Conservation (phyloP, 2,888 invertebrate genomes). For the Mylabris sibirica region DNA sequence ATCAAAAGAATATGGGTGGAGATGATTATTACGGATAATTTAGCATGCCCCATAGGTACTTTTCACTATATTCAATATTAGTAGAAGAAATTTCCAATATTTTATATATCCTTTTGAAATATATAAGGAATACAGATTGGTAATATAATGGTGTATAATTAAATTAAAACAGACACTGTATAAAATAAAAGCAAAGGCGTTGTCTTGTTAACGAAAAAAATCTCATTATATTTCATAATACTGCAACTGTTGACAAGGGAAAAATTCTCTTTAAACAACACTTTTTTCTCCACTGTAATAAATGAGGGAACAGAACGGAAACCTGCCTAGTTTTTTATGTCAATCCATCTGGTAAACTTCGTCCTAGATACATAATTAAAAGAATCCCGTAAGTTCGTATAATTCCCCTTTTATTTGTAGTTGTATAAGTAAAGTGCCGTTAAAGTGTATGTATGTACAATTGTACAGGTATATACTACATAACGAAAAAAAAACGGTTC, state of each 20-base stretch:
- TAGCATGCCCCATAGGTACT: neutral
- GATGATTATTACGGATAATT: neutral
- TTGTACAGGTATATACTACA: too few relatives aligned
- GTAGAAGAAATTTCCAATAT: neutral
- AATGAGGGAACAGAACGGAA: neutral
- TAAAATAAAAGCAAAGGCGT: neutral
- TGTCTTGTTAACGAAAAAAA: neutral
- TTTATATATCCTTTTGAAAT: neutral
- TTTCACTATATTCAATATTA: neutral
- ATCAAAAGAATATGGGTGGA: neutral
- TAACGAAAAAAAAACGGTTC: too few relatives aligned
- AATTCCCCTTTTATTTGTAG: neutral
- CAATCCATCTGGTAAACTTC: constrained; percentile 8
- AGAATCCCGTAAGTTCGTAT: constrained; percentile 1
- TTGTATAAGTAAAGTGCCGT: neutral
- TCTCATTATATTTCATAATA: neutral
- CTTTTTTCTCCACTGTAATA: neutral
- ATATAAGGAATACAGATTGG: neutral
- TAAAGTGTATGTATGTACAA: neutral
- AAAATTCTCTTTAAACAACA: neutral
- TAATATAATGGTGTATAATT: neutral
- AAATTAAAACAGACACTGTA: neutral
- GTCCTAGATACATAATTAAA: constrained; percentile 4
- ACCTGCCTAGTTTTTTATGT: constrained; percentile 6
- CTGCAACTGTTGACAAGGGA: neutral